Evolutionary conservation across 37 sponge, comb jelly and placozoan genomes (phyloP).

Genomic region (Aphrocallistes beatrix): DNA sequence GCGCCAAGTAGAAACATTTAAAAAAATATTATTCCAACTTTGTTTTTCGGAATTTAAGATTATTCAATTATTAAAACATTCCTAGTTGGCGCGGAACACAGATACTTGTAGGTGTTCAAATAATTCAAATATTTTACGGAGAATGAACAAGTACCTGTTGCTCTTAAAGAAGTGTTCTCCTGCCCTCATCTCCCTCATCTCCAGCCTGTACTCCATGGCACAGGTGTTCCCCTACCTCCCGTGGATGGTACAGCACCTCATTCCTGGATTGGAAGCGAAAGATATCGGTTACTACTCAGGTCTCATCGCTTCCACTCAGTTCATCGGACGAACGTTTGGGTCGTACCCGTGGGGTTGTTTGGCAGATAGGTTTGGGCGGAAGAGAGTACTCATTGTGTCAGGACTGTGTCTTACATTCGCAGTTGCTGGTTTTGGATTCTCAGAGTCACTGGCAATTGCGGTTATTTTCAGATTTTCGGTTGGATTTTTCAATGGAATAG

Average conservation of each 20-base stretch:
- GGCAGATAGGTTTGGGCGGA: slow-evolving; percentile 48
- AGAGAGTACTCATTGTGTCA: slow-evolving; percentile 40
- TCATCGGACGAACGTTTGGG: slow-evolving; percentile 53
- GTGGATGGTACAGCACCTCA: slow-evolving; percentile 56
- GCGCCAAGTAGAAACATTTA: too few relatives aligned
- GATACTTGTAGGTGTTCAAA: too few relatives aligned
- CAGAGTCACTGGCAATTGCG: slow-evolving; percentile 45
- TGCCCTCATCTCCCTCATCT: slow-evolving; percentile 8
- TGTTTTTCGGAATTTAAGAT: too few relatives aligned
- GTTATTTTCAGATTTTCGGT: slow-evolving; percentile 40
- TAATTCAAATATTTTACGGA: too few relatives aligned
- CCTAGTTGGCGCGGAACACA: too few relatives aligned
- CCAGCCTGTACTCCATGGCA: slow-evolving; percentile 47
- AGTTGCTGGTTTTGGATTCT: slow-evolving; percentile 47
- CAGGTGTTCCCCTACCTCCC: slow-evolving; percentile 66
- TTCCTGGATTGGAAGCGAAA: slow-evolving; percentile 26
- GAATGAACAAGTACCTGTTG: too few relatives aligned
- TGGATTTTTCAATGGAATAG: slow-evolving; percentile 53
- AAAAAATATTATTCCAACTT: too few relatives aligned
- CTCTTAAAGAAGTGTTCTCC: not conserved
- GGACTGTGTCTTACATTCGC: slow-evolving; percentile 22
- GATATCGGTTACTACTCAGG: slow-evolving; percentile 50
- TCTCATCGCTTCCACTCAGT: slow-evolving; percentile 46
- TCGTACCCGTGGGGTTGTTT: slow-evolving; percentile 71
- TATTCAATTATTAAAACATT: too few relatives aligned